Base-by-base conservation (phyloP, 2,888 invertebrate species). In the Nasonia oneida region DNA sequence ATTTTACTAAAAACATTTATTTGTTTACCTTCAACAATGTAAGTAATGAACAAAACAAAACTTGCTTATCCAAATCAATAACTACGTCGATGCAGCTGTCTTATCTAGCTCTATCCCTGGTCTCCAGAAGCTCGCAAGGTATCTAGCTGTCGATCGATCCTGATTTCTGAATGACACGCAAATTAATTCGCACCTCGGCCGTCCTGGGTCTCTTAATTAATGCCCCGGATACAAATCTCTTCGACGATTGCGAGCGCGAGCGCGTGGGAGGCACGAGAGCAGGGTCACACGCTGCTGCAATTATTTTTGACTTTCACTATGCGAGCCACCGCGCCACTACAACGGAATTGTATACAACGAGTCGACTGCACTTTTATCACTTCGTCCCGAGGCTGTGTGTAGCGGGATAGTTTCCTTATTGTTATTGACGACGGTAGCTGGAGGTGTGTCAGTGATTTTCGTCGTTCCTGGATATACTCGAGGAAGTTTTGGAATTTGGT, bases 281-380 rank as follows among this genome's bases (percentile, higher is more conserved):
- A 42, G 6, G 70, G 47, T 75, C 82, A 74, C 86, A 87, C 87
- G 87, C 47, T 33, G 42, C 77, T 77, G 67, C 81, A 81, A 81
- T 80, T 83, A 76, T 82, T 86, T 87, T 89, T 88, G 88, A 89
- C 90, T 90, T 89, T 90, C 90, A 90, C 87, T 84, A 14, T 47
- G 12, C 80, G 73, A 50, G 15, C 79, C 74, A 37, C 64, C 81
- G 73, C 73, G 73, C 64, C 50, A 74, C 64, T 47, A 47, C 47
- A 47, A 47, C 47, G 47, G 47, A 47, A 47, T 47, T 47, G 12
- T 12, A 47, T 47, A 47, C 47, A 47, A 47, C 47, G 12, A 47
- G 47, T 12, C 47, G 47, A 47, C 47, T 47, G 10, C 12, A 53
- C 53, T 53, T 53, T 18, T 53, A 4, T 53, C 53, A 18, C 53